phyloP scores from a whole-genome alignment of 2,113 vertebrate genomes.

The Muntiacus reevesi region DNA sequence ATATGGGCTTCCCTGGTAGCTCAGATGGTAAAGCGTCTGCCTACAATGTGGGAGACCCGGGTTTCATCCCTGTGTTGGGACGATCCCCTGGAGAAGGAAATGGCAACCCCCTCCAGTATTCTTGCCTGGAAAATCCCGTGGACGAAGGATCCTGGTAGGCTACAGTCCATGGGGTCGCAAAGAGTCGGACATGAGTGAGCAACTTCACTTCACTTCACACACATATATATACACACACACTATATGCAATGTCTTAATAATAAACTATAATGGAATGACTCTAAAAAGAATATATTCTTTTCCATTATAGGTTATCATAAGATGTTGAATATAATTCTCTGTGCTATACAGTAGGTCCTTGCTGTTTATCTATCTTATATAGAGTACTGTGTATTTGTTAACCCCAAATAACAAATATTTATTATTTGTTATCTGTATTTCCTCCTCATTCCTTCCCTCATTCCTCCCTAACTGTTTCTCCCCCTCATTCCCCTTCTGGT shows the following conservation, averaged over 20 bases:
- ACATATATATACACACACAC: not conserved
- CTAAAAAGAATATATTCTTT: not conserved
- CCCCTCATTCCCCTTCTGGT: not conserved
- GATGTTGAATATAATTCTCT: not conserved
- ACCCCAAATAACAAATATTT: not conserved
- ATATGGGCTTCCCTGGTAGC: too few relatives aligned
- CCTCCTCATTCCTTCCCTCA: too few relatives aligned
- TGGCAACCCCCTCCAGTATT: too few relatives aligned
- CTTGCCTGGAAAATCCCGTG: too few relatives aligned
- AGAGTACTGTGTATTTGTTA: not conserved
- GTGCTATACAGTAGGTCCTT: not conserved
- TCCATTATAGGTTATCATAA: not conserved
- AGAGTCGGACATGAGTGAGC: too few relatives aligned
- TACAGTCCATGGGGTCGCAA: too few relatives aligned
- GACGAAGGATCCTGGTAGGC: too few relatives aligned
- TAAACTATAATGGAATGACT: not conserved
- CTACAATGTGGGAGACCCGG: too few relatives aligned
- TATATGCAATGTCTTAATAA: not conserved
- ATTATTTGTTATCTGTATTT: not conserved
- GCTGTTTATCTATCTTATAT: not conserved
- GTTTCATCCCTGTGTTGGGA: too few relatives aligned
- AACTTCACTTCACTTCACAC: too few relatives aligned
- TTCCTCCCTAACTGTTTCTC: not conserved
- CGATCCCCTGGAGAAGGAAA: too few relatives aligned
- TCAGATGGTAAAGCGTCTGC: too few relatives aligned